Evolutionary conservation across 2,113 vertebrate species (phyloP), one percentile per base, ranked within the genome.

Genomic region (Coptodon rendalli): DNA sequence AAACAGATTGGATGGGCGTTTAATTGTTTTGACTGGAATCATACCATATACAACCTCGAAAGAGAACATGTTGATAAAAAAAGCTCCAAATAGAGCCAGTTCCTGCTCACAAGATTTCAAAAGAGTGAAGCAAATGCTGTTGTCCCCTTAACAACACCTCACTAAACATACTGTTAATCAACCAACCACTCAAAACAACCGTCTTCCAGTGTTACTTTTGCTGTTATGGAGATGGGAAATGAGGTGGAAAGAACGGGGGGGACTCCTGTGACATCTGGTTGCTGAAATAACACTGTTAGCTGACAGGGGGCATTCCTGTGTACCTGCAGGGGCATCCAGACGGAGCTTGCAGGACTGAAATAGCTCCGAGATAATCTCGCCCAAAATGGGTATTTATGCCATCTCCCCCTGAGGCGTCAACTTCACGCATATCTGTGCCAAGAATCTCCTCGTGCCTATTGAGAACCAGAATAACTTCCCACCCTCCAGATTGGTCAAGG

Each of bases 241-340:
- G 7, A 61, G 43, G 36, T 63, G 84, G 61, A 43, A 84, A 52
- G 73, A 81, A 79, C 84, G 17, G 80, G 80, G 56, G 43, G 57
- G 27, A 34, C 76, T 86, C 80, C 86, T 7, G 82, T 84, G 81
- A 92, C 91, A 86, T 87, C 83, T 90, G 84, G 85, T 36, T 9
- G 14, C 82, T 91, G 93, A 86, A 85, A 91, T 82, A 89, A 92
- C 91, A 94, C 48, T 86, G 83, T 92, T 88, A 89, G 89, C 85
- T 93, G 92, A 93, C 87, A 89, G 88, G 89, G 83, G 91, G 89
- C 93, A 95, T 95, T 95, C 91, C 90, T 93, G 89, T 91, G 93
- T 90, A 94, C 95, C 93, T 95, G 90, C 81, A 78, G 86, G 90
- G 92, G 84, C 29, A 82, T 86, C 84, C 86, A 95, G 91, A 93